Base-by-base conservation (phyloP, 1,140 invertebrate species). In the Drosophila bifasciata region DNA sequence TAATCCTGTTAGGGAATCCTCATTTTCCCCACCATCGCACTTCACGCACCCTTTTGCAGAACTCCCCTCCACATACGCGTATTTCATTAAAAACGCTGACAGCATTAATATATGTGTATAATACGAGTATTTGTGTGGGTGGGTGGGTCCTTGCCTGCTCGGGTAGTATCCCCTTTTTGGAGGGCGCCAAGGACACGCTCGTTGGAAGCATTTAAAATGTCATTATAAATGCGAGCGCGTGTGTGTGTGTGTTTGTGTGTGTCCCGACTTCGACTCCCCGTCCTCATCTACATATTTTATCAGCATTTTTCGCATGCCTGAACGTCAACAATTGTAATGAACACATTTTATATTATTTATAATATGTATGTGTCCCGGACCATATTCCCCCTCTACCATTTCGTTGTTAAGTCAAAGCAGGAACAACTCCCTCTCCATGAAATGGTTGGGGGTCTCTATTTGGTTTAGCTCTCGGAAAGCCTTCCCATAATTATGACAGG, bases 311-410 rank as follows among this genome's bases (percentile, higher is more conserved):
- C 83, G 74, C 78, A 86, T 88, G 83, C 78, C 83, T 78, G 73
- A 56, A 59, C 70, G 83, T 67, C 61, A 61, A 75, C 78, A 83
- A 86, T 78, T 86, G 81, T 83, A 78, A 83, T 85, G 77, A 86
- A 80, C 63, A 68, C 51, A 56, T 78, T 74, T 83, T 71, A 86
- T 71, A 86, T 88, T 83, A 86, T 86, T 88, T 70, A 86, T 88
- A 60, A 71, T 66, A 56, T 77, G 28, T 63, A 25, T 44, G 56
- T 44, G 17, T 17, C 23, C 45, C 11, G 21, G 43, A 43, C 21
- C 62, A 23, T 46, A 55, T 55, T 43, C 45, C 11, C 32, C 32
- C 32, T n/a, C n/a, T n/a, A n/a, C 32, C 6, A 7, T 1, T 13
- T 13, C 11, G 32, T 36, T 36, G 11, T 36, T 36, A 36, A 36